Evolutionary conservation across 2,113 vertebrate species (phyloP), one percentile per base, ranked within the genome.

Genomic region (Phalacrocorax brasilianus): DNA sequence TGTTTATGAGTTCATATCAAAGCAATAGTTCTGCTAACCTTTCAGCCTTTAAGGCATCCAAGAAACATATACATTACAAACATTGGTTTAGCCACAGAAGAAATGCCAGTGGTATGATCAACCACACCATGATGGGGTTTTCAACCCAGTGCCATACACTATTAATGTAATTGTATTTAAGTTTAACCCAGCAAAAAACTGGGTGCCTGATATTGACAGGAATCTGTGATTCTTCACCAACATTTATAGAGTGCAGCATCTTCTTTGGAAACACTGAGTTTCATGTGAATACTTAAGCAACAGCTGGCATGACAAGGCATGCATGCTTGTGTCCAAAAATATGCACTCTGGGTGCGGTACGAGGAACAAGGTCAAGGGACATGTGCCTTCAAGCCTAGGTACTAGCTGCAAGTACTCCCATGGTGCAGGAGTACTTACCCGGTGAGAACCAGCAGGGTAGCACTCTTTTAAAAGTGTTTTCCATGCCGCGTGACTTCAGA

Each of bases 151-250:
- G 42, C 18, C 61, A 40, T 18, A 10, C 27, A 26, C 12, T 70
- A 38, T 32, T 70, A 12, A 28, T 8, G 32, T 73, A 78, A 35
- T 9, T 49, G 66, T n/a, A n/a, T 78, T 62, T 83, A 92, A 91
- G 94, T 94, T 89, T 85, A 89, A 95, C 58, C 59, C 86, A 91
- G 62, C 45, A 66, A 59, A 85, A 75, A 91, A 91, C 61, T 53
- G 63, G 16, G 9, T 87, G 66, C 55, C 73, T 82, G 67, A 82
- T 28, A 70, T 4, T 35, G 59, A 30, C 30, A 80, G 89, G 79
- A 95, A 94, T 63, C 61, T 86, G 74, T 6, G 23, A 75, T 80
- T 84, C 82, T 91, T 86, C 49, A 55, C 23, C 77, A 71, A 58
- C 80, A 67, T 24, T 85, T 67, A 8, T 17, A 89, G 58, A 65